Percentiles rank a stretch among this genome's conserved stretches.
Conservation (phyloP, 2,113 vertebrate genomes). For the Mugil cephalus region DNA sequence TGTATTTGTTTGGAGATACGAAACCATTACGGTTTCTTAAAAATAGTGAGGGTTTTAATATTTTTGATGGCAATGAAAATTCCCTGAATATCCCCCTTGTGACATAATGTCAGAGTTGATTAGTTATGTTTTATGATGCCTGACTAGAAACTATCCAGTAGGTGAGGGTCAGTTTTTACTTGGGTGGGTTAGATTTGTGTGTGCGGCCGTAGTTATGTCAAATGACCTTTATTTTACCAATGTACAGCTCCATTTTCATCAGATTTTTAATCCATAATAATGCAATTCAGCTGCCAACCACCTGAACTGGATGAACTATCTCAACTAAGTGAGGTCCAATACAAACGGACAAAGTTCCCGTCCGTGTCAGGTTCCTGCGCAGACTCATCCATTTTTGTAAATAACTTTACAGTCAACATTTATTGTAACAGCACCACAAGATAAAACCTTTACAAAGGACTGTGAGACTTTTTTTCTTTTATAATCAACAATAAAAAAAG, state of each 20-base stretch:
- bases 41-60: slow-evolving; percentile 87
- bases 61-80: slow-evolving; percentile 81
- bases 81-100: not conserved
- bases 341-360: too few species aligned
- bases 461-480: slow-evolving; percentile 28
- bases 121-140: slow-evolving; percentile 8
- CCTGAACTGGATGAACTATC: not conserved
- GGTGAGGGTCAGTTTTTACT: too few species aligned
- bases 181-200: not conserved
- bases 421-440: too few species aligned
- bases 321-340: too few species aligned
- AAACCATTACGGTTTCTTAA: slow-evolving; percentile 80
- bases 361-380: too few species aligned
- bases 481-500: slow-evolving; percentile 83
- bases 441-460: slow-evolving; percentile 46
- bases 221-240: not conserved
- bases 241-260: too few species aligned
- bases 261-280: too few species aligned
- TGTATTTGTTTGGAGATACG: slow-evolving; percentile 87
- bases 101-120: not conserved
- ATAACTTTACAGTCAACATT: not conserved
- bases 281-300: not conserved
- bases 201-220: not conserved
- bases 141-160: slow-evolving; percentile 1
- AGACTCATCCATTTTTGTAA: too few species aligned